Evolutionary conservation across 64 coral and sea anemone species (phyloP).

Genomic region (Porites australiensis): DNA sequence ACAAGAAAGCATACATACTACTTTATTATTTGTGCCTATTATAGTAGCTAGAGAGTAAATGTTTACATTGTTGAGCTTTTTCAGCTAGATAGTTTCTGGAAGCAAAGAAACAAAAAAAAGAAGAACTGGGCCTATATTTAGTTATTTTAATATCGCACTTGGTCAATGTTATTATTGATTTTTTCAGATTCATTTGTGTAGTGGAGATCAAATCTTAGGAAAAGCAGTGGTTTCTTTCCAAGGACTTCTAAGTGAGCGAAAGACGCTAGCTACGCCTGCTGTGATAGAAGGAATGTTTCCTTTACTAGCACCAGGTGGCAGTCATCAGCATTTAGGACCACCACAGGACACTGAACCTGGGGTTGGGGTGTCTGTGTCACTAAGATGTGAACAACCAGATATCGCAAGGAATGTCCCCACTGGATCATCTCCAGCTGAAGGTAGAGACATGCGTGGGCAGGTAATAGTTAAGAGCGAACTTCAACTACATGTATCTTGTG

Average conservation of each 20-base stretch:
- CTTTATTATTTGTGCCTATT: too few species aligned
- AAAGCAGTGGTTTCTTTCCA: conserved; percentile 84
- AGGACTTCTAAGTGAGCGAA: conserved; percentile 59
- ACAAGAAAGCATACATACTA: too few species aligned
- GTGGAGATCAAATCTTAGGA: conserved; percentile 87
- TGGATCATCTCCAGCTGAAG: conserved; percentile 9
- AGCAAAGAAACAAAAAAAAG: too few species aligned
- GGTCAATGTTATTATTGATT: too few species aligned
- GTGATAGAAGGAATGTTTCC: conserved; percentile 83
- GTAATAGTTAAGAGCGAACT: background rate
- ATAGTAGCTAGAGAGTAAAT: too few species aligned
- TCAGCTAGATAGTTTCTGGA: too few species aligned
- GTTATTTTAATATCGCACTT: too few species aligned
- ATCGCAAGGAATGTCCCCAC: background rate
- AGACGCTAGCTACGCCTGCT: conserved; percentile 32
- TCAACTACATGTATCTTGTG: too few species aligned
- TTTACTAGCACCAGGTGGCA: conserved; percentile 39
- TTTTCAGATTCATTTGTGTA: conserved; percentile 88
- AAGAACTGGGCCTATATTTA: too few species aligned
- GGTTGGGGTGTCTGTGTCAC: conserved; percentile 84
- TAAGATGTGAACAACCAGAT: conserved; percentile 65
- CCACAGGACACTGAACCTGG: conserved; percentile 58
- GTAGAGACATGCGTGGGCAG: background rate
- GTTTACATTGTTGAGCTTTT: too few species aligned
- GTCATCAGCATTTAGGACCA: conserved; percentile 7